phyloP scores from a whole-genome alignment of 2,113 vertebrate species.

The Equus quagga region DNA sequence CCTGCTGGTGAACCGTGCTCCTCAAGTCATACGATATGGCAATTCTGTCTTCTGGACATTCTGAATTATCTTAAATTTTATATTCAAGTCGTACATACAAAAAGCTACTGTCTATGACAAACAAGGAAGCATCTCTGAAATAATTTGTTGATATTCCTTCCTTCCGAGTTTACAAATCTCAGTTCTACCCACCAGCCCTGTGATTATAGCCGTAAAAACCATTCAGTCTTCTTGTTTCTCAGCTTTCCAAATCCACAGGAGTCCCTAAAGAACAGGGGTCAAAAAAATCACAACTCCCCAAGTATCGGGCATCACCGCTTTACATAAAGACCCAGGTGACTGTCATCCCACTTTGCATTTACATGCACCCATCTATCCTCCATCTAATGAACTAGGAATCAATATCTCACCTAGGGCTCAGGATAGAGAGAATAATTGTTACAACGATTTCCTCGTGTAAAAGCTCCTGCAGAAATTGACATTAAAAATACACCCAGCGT shows the following conservation, averaged over 20 bases:
- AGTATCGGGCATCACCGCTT: neutral
- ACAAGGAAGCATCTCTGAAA: neutral
- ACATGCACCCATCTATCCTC: slow-evolving; percentile 53
- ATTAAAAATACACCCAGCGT: slow-evolving; percentile 77
- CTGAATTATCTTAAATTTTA: neutral
- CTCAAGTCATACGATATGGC: neutral
- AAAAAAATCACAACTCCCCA: neutral
- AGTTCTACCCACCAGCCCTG: neutral
- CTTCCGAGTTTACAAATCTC: neutral
- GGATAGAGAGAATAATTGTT: slow-evolving; percentile 76
- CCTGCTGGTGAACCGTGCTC: neutral
- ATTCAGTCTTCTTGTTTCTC: neutral
- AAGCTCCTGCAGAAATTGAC: slow-evolving; percentile 84
- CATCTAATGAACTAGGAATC: slow-evolving; percentile 77
- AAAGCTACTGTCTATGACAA: neutral
- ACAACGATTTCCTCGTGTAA: slow-evolving; percentile 82
- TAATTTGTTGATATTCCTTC: slow-evolving; percentile 19
- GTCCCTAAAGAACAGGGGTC: neutral
- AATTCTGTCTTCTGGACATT: neutral
- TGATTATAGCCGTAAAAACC: neutral
- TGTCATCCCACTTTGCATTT: slow-evolving; percentile 62
- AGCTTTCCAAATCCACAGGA: neutral
- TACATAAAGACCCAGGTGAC: neutral
- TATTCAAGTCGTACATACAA: neutral
- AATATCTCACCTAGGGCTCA: slow-evolving; percentile 73